Evolutionary conservation across 2,113 vertebrate species (phyloP).

Genomic region (Chaetorhynchus papuensis): DNA sequence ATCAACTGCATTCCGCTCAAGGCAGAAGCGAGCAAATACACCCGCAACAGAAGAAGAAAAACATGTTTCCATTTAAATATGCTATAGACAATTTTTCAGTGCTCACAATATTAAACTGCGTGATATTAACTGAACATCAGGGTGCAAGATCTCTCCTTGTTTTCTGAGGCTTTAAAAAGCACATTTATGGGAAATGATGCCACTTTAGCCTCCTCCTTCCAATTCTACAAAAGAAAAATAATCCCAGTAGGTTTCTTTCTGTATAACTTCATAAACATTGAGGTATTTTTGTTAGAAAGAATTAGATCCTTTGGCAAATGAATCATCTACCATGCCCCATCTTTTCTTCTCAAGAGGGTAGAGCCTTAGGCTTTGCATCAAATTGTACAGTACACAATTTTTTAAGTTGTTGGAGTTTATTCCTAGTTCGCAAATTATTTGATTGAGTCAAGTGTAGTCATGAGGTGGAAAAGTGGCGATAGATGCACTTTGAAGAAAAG

Average conservation of each 20-base stretch:
- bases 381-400: background rate
- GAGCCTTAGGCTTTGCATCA: background rate
- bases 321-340: background rate
- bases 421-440: constrained; percentile 35
- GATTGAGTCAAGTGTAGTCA: constrained; percentile 20
- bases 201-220: background rate
- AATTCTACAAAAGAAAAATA: background rate
- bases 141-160: background rate
- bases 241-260: background rate
- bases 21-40: background rate
- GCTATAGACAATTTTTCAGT: background rate
- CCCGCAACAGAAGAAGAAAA: background rate
- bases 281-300: background rate
- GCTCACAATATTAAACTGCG: background rate
- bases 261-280: background rate
- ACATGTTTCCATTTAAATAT: background rate
- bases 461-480: constrained; percentile 24
- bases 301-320: background rate
- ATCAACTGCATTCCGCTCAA: background rate
- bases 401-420: background rate
- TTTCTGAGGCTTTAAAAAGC: background rate
- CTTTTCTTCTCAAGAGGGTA: background rate
- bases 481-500: constrained; percentile 24
- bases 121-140: background rate
- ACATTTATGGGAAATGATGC: background rate